Conservation (phyloP, 2,113 vertebrate genomes). For the Microtus ochrogaster region DNA sequence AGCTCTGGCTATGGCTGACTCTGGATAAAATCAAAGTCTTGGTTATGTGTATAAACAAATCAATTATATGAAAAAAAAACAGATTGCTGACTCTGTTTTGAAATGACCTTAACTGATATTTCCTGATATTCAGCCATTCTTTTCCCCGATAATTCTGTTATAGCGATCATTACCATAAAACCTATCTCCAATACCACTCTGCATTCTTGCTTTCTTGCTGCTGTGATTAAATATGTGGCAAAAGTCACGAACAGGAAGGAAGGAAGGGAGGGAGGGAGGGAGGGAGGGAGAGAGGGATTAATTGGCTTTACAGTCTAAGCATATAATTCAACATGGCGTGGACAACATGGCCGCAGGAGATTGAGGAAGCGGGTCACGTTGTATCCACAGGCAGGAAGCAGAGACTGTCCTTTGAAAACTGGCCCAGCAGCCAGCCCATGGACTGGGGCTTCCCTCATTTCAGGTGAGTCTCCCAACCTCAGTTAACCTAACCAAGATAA, state of each 20-base stretch:
- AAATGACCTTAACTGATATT: not conserved
- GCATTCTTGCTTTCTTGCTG: not conserved
- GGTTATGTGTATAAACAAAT: constrained; percentile 38
- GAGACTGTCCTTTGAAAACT: not conserved
- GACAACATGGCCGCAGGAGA: not conserved
- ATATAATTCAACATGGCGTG: not conserved
- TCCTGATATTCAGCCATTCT: not conserved
- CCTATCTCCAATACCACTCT: not conserved
- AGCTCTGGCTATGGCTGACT: not conserved
- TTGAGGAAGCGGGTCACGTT: not conserved
- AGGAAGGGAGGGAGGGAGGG: too few relatives aligned
- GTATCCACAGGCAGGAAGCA: not conserved
- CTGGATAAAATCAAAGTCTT: constrained; percentile 46
- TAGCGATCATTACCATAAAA: not conserved
- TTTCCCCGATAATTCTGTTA: not conserved
- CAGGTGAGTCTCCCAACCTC: not conserved
- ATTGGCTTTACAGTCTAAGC: not conserved
- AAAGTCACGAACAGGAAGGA: not conserved
- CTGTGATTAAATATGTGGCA: not conserved
- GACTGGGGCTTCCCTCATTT: not conserved
- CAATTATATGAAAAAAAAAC: not conserved
- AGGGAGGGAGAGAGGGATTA: too few relatives aligned
- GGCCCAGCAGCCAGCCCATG: not conserved
- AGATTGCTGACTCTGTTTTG: constrained; percentile 37
- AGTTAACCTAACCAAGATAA: not conserved